phyloP scores from a whole-genome alignment of 2,888 invertebrate species.

The Steromphala cineraria region DNA sequence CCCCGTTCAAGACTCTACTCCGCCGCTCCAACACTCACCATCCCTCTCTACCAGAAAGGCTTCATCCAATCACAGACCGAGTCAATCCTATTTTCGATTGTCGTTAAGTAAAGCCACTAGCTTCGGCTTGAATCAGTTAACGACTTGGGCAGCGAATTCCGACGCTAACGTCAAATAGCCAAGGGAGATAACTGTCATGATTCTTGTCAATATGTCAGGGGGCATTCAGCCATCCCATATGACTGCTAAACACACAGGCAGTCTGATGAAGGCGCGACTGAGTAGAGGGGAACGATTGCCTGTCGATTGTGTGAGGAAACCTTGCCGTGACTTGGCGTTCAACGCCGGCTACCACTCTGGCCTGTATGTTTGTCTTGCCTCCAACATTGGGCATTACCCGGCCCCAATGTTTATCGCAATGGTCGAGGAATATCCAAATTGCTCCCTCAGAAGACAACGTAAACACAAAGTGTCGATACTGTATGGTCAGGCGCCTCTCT shows the following conservation, averaged over 20 bases:
- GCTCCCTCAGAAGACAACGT: background rate
- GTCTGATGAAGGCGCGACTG: constrained; percentile 9
- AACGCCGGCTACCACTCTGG: background rate
- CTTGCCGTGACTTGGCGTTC: constrained; percentile 1
- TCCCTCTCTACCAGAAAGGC: background rate
- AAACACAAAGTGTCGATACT: background rate
- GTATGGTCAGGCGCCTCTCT: background rate
- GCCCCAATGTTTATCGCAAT: background rate
- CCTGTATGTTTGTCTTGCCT: background rate
- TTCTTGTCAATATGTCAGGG: background rate
- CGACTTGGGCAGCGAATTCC: background rate
- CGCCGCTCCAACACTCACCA: background rate
- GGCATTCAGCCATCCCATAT: constrained; percentile 13
- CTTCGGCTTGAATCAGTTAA: background rate
- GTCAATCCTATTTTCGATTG: constrained; percentile 17
- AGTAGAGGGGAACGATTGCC: constrained; percentile 8
- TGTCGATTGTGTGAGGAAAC: constrained; percentile 8
- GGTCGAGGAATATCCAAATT: constrained; percentile 7
- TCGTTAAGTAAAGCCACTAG: constrained; percentile 4
- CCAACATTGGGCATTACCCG: background rate
- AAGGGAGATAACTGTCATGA: constrained; percentile 1
- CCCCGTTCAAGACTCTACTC: constrained; percentile 11
- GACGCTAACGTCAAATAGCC: background rate
- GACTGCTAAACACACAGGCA: constrained; percentile 11
- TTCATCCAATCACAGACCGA: background rate